A percentile compares a stretch with the other conserved stretches of the same genome.
Evolutionary conservation across 2,797 vertebrate genomes (phyloP).

Genomic region (Botia kubotai): DNA sequence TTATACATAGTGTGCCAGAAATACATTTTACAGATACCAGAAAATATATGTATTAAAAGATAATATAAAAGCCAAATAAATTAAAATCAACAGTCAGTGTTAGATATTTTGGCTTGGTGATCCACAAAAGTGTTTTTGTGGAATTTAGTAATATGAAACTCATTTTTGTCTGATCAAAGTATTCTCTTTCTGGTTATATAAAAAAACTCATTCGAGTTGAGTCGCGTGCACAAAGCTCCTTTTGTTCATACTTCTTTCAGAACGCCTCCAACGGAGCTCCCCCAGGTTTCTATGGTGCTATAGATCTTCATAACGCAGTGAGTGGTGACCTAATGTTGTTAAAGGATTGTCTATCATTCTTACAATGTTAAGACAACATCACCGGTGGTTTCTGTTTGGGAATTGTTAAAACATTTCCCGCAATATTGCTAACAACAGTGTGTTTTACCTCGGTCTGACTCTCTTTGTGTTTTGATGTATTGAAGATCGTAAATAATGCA

Average conservation of each 20-base stretch:
- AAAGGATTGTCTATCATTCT: constrained; percentile 44
- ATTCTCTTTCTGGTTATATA: constrained; percentile 17
- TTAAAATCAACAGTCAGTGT: too few species aligned
- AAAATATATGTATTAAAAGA: too few species aligned
- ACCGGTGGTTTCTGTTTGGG: neutral
- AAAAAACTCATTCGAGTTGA: constrained; percentile 14
- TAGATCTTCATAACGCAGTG: constrained; percentile 78
- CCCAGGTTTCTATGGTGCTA: constrained; percentile 72
- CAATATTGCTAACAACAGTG: constrained; percentile 27
- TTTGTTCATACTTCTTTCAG: constrained; percentile 62
- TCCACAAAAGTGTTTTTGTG: neutral
- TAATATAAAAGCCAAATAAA: too few species aligned
- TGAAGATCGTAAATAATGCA: constrained; percentile 20
- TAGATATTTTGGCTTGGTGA: neutral
- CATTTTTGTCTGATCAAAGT: constrained; percentile 29
- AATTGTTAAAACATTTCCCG: constrained; percentile 16
- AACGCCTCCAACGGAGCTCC: constrained; percentile 75
- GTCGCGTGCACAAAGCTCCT: constrained; percentile 43
- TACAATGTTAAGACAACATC: constrained; percentile 33
- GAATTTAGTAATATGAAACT: neutral
- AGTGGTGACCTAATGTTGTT: constrained; percentile 59
- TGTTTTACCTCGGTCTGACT: constrained; percentile 39
- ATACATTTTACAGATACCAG: too few species aligned
- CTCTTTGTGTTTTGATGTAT: constrained; percentile 27
- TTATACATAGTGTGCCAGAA: neutral